Evolutionary conservation across 1,140 invertebrate species (phyloP), one percentile per base, ranked within the genome.

Genomic region (Bilobella aurantiaca): DNA sequence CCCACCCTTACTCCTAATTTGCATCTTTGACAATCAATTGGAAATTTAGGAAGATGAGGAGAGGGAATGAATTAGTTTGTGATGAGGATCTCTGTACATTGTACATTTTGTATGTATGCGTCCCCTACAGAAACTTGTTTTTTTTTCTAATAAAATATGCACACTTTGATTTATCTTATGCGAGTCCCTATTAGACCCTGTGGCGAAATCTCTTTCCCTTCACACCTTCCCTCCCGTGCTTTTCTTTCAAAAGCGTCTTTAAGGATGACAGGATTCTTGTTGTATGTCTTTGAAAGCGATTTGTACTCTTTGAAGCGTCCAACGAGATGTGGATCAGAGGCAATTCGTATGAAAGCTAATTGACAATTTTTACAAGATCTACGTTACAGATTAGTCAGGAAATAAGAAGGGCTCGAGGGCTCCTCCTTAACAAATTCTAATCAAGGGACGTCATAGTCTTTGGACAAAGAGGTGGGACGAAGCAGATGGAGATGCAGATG

Each of bases 291-390:
- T n/a, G n/a, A n/a, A n/a, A n/a, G n/a, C n/a, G n/a, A n/a, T n/a
- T n/a, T n/a, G n/a, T n/a, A n/a, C n/a, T n/a, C n/a, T n/a, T n/a
- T n/a, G n/a, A n/a, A n/a, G n/a, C 34, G 34, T 42, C 8, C 8
- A 18, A 42, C 18, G 34, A 42, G 8, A 42, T 8, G 34, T 12
- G 34, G 34, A 42, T 42, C 18, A 8, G 18, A 8, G 34, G 34
- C 34, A 42, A 42, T 42, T 42, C 34, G 8, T 57, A 57, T 57
- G n/a, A 21, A 23, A 27, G 27, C 53, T 27, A 57, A 21, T 57
- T 57, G 27, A 57, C 53, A 57, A 57, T 21, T 57, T 46, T 46
- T 46, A n/a, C n/a, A n/a, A n/a, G n/a, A n/a, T n/a, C n/a, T n/a
- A n/a, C n/a, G n/a, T n/a, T n/a, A n/a, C n/a, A n/a, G n/a, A n/a